Evolutionary conservation across 2,113 vertebrate genomes (phyloP), one percentile per base, ranked within the genome.

Genomic region (Phalacrocorax aristotelis): DNA sequence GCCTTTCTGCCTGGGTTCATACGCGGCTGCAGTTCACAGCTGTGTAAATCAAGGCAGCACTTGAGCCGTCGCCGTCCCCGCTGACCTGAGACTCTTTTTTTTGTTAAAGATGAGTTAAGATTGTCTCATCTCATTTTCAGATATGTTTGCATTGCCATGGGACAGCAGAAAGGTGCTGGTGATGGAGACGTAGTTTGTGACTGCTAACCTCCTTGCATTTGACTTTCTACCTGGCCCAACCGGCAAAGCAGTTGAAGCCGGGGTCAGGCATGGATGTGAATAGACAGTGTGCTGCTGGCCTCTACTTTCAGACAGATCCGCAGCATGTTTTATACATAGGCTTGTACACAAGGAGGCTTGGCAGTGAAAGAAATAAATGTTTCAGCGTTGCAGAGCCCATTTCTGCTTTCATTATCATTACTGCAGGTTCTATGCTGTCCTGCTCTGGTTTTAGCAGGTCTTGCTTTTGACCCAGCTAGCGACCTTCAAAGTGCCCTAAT

Each of bases 401-500:
- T 91, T 87, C 30, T 91, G 20, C 66, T 77, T 54, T 69, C 4
- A 0, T 71, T 94, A 65, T 87, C 30, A 8, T 80, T 38, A 38
- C 38, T 65, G 51, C n/a, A 70, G 46, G 49, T 54, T 38, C n/a
- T 36, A 3, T 74, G 78, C 26, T 46, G 20, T 62, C 85, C 66
- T 42, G 10, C 71, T 68, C 38, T 83, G 27, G 4, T 61, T 95
- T 86, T 85, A 83, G 38, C 26, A 60, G 49, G 49, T 89, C 75
- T 91, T 71, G 27, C 49, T 83, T 94, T 89, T 88, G 68, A 91
- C 62, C 68, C 55, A 68, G 68, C 48, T 83, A 80, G 34, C 90
- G 92, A 96, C 93, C 93, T 92, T 93, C 90, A 65, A 11, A 91
- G 70, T 55, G 32, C 66, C 87, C 78, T 93, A 90, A 96, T 93